Evolutionary conservation across 1,140 invertebrate genomes (phyloP).

Genomic region (Drosophila busckii): DNA sequence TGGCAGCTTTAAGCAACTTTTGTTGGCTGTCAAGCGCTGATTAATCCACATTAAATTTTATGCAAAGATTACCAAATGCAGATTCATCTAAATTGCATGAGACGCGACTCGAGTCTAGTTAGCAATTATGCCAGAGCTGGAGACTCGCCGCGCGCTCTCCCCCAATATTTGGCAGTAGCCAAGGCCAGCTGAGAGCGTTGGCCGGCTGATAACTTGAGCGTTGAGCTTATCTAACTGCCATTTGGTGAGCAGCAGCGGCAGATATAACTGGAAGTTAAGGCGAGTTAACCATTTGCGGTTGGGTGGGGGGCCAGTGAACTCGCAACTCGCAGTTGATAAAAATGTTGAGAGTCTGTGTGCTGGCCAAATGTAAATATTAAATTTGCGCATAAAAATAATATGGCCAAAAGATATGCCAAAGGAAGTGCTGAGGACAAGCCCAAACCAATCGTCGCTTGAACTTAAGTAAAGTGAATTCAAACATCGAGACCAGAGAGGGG

Average conservation of each 20-base stretch:
- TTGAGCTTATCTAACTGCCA: constrained; percentile 65
- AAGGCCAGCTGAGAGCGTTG: constrained; percentile 11
- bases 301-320: constrained; percentile 3
- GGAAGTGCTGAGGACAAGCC: constrained; percentile 7
- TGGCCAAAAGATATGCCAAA: constrained; percentile 8
- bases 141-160: too few species aligned
- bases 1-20: too few species aligned
- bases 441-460: constrained; percentile 35
- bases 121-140: too few species aligned
- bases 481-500: background rate
- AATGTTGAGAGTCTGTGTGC: background rate
- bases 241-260: constrained; percentile 31
- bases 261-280: constrained; percentile 26
- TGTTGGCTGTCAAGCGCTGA: too few species aligned
- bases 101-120: too few species aligned
- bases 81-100: too few species aligned
- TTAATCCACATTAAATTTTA: too few species aligned
- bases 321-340: constrained; percentile 23
- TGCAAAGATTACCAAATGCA: too few species aligned
- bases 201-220: background rate
- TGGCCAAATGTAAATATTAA: constrained; percentile 71
- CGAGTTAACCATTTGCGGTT: constrained; percentile 19
- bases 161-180: constrained; percentile 32
- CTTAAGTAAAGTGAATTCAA: constrained; percentile 46
- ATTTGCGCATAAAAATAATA: constrained; percentile 71